phyloP scores from a whole-genome alignment of 2,888 invertebrate species.

The Trachelus troglodyta region DNA sequence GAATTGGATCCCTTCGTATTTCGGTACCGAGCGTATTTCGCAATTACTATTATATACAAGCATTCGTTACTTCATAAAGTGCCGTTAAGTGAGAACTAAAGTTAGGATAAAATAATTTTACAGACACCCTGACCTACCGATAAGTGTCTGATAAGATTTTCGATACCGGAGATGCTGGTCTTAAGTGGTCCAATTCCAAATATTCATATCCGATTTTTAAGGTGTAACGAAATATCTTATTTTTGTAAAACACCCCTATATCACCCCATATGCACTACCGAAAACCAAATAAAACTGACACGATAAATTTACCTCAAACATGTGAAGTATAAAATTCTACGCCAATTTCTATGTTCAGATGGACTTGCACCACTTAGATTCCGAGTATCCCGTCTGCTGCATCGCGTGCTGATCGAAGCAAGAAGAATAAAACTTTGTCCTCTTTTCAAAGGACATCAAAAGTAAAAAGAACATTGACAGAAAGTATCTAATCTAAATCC shows the following conservation, averaged over 20 bases:
- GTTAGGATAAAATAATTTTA: constrained; percentile 5
- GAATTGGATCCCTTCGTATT: not conserved
- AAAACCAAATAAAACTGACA: not conserved
- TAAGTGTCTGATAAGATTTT: constrained; percentile 13
- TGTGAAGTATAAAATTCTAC: not conserved
- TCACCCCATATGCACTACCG: not conserved
- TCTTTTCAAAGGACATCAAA: not conserved
- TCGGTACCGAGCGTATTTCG: constrained; percentile 1
- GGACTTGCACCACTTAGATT: constrained; percentile 20
- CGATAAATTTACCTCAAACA: not conserved
- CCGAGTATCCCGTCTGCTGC: constrained; percentile 30
- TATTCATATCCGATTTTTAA: not conserved
- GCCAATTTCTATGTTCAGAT: constrained; percentile 6
- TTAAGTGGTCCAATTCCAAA: not conserved
- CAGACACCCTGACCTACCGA: constrained; percentile 21
- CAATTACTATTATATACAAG: constrained; percentile 7
- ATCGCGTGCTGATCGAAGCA: constrained; percentile 19
- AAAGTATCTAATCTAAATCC: constrained; percentile 59
- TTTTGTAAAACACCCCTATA: not conserved
- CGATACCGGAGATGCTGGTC: not conserved
- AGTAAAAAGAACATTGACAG: constrained; percentile 36
- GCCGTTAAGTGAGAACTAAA: constrained; percentile 3
- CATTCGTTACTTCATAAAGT: not conserved
- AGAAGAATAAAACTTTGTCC: not conserved
- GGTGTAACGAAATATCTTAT: not conserved